phyloP scores from a whole-genome alignment of 2,888 invertebrate genomes.

The Caenorhabditis uteleia region DNA sequence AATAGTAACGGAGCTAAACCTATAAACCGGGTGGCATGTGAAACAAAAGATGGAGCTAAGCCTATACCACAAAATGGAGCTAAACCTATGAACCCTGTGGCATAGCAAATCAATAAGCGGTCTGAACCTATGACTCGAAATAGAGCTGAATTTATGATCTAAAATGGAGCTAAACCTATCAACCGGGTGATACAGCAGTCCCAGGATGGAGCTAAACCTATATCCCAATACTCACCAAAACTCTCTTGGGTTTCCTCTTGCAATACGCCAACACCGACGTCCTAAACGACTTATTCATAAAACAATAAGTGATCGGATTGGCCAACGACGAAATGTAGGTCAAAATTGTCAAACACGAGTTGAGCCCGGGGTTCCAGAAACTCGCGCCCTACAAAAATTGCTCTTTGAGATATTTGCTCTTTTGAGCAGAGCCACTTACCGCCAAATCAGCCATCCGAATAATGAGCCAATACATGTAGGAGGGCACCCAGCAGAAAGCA shows the following conservation, averaged over 20 bases:
- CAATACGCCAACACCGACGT: constrained; percentile 48
- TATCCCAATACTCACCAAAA: constrained; percentile 18
- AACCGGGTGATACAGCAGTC: no score
- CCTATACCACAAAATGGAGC: no score
- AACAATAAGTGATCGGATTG: constrained; percentile 89
- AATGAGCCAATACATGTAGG: constrained; percentile 57
- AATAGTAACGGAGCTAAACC: no score
- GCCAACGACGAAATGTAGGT: constrained; percentile 57
- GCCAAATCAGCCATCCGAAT: constrained; percentile 50
- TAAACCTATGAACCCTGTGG: no score
- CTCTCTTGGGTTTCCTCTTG: constrained; percentile 18
- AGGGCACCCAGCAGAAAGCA: constrained; percentile 87
- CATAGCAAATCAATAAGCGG: no score
- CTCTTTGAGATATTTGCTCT: not conserved
- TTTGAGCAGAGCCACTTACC: constrained; percentile 31
- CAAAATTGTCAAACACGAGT: constrained; percentile 51
- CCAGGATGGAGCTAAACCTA: no score
- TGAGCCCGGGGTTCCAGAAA: constrained; percentile 51
- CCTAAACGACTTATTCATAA: constrained; percentile 79
- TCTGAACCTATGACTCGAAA: no score
- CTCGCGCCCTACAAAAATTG: constrained; percentile 29
- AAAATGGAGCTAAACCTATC: no score
- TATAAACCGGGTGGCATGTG: no score
- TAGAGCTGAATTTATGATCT: no score
- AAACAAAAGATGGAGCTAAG: no score